Conservation (phyloP, 1,140 invertebrate species). For the Galleria mellonella region DNA sequence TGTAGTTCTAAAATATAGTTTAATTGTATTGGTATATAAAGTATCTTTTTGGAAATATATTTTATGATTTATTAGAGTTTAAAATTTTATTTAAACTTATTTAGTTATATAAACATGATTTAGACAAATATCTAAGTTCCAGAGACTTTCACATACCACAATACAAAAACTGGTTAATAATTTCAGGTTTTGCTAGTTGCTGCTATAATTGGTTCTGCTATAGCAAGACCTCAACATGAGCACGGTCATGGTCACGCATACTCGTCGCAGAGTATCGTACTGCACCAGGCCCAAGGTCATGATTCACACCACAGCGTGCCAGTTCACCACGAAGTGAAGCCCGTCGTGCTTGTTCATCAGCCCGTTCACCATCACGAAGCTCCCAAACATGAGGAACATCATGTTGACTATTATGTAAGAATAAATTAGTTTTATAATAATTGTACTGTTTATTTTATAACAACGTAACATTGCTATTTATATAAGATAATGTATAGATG, state of each 20-base stretch:
- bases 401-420: slow-evolving; percentile 8
- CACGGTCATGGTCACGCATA: slow-evolving; percentile 13
- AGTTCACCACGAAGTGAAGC: neutral
- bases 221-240: slow-evolving; percentile 11
- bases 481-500: neutral
- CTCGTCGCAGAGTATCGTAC: slow-evolving; percentile 13
- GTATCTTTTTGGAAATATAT: no score
- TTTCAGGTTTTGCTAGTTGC: slow-evolving; percentile 45
- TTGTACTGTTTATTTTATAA: neutral
- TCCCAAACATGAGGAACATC: slow-evolving; percentile 10
- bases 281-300: slow-evolving; percentile 12
- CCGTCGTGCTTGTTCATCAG: slow-evolving; percentile 10
- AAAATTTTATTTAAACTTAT: no score
- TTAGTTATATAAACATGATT: no score
- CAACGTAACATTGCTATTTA: neutral
- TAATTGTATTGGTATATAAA: no score
- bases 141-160: no score
- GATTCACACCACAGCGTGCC: slow-evolving; percentile 1
- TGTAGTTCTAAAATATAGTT: no score
- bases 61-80: no score
- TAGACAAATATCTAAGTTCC: no score
- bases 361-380: slow-evolving; percentile 1
- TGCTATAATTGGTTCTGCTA: slow-evolving; percentile 30
- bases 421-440: neutral
- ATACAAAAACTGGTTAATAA: no score